Evolutionary conservation across 1,140 invertebrate species (phyloP), one percentile per base, ranked within the genome.

Genomic region (Pollicipes pollicipes): DNA sequence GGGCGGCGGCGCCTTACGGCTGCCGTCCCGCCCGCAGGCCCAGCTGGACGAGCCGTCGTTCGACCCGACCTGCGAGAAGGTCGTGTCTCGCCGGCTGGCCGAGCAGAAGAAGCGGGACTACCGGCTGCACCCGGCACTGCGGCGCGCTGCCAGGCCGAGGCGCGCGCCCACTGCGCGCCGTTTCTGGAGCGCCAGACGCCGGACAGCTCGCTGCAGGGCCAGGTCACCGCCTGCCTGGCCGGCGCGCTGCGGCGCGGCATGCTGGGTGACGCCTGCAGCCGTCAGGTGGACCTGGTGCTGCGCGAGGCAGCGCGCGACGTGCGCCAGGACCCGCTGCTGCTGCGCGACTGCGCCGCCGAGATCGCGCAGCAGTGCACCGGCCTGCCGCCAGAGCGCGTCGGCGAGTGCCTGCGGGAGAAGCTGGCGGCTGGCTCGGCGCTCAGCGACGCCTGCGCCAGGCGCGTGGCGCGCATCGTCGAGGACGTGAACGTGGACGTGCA

Each of bases 371-470:
- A 28, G 3, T 66, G 64, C 64, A 3, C 16, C 64, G 68, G 83
- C 72, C 80, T 81, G 58, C 82, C 81, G 1, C 83, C 85, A 70
- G 81, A 83, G 71, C 80, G 82, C 75, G 85, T 80, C 78, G 89
- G 93, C 78, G 93, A 96, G 81, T 97, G 94, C 81, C 81, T 97
- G 21, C 95, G 95, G 80, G 85, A 85, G 77, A 88, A 85, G 74
- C 86, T 91, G 72, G 80, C 85, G 71, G 84, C 84, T 76, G 87
- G 86, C 77, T 84, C 85, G 79, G 87, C 91, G 24, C 86, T 86
- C 75, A 87, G 85, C 71, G 83, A 84, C 26, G 86, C 87, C 74
- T 95, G 92, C 79, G 79, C 82, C 70, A 78, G 88, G 72, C 90
- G 95, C 82, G 86, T 98, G 31, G 90, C 89, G 0, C 75, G 80